Percentiles rank a stretch among this genome's conserved stretches.
Evolutionary conservation across 2,797 vertebrate species (phyloP).

Genomic region (Enteromius paludinosus): DNA sequence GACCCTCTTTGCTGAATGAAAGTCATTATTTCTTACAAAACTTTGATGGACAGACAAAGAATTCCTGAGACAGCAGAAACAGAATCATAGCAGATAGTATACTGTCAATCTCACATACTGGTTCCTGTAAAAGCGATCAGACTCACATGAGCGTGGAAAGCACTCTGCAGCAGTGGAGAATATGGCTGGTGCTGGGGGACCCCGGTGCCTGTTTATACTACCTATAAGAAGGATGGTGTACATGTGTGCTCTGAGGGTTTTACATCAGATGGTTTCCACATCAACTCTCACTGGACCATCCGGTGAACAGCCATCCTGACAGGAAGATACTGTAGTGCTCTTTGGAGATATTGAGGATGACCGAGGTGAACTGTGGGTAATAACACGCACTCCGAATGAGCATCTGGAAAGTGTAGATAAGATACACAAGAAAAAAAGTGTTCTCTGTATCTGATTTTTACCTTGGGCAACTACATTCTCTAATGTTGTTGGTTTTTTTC

Average conservation of each 20-base stretch:
- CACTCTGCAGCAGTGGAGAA: slow-evolving; percentile 15
- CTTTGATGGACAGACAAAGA: neutral
- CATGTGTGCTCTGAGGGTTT: slow-evolving; percentile 48
- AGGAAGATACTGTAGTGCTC: slow-evolving; percentile 14
- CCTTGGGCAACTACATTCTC: neutral
- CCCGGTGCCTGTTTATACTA: slow-evolving; percentile 19
- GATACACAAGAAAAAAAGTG: slow-evolving; percentile 15
- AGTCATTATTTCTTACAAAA: neutral
- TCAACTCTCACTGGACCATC: slow-evolving; percentile 45
- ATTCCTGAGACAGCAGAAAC: neutral
- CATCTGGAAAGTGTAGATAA: slow-evolving; percentile 22
- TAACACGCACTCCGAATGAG: slow-evolving; percentile 14
- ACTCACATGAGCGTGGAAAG: slow-evolving; percentile 34
- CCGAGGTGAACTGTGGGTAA: slow-evolving; percentile 28
- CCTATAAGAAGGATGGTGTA: slow-evolving; percentile 45
- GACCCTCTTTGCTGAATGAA: neutral
- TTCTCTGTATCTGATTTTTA: slow-evolving; percentile 20
- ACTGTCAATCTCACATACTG: neutral
- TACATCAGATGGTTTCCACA: slow-evolving; percentile 61
- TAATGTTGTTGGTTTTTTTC: neutral
- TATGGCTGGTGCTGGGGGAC: slow-evolving; percentile 15
- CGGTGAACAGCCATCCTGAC: slow-evolving; percentile 25
- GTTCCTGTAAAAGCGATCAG: slow-evolving; percentile 40
- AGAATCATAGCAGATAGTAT: slow-evolving; percentile 11
- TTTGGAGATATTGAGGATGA: slow-evolving; percentile 39